phyloP scores from a whole-genome alignment of 2,113 vertebrate species.

The Dasyornis broadbenti region DNA sequence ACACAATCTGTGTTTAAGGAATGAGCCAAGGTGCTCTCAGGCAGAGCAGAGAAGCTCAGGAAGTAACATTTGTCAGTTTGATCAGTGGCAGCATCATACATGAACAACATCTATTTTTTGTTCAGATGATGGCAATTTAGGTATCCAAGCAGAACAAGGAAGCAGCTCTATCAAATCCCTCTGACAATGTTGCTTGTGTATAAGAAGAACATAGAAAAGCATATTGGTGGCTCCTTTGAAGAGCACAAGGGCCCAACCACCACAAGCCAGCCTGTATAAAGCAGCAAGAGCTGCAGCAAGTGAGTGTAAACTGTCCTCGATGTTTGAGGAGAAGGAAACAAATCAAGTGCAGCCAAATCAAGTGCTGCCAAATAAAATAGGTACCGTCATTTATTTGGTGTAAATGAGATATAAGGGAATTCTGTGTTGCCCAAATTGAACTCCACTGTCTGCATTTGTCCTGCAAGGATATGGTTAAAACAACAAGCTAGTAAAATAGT shows the following conservation, averaged over 20 bases:
- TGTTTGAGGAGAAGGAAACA: neutral
- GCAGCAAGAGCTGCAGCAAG: neutral
- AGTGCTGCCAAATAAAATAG: neutral
- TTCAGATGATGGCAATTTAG: neutral
- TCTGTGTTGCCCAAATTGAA: neutral
- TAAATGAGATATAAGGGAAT: neutral
- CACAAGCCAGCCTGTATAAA: neutral
- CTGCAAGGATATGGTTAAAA: neutral
- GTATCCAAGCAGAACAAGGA: neutral
- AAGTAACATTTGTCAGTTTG: neutral
- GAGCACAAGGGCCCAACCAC: neutral
- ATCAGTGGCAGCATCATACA: neutral
- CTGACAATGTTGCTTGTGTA: neutral
- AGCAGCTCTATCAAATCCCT: neutral
- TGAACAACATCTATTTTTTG: neutral
- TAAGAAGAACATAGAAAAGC: neutral
- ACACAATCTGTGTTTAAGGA: neutral
- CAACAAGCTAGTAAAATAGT: neutral
- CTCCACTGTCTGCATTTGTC: neutral
- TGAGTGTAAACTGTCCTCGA: neutral
- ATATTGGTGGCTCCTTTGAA: neutral
- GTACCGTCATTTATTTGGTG: neutral
- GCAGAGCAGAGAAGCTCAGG: neutral
- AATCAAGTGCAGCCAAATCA: neutral
- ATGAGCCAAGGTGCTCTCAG: neutral